These are phyloP conservation scores for Malacoctenus gilli DNA, from an alignment of 2,797 vertebrate species.

Conservation along the genomic window DNA sequence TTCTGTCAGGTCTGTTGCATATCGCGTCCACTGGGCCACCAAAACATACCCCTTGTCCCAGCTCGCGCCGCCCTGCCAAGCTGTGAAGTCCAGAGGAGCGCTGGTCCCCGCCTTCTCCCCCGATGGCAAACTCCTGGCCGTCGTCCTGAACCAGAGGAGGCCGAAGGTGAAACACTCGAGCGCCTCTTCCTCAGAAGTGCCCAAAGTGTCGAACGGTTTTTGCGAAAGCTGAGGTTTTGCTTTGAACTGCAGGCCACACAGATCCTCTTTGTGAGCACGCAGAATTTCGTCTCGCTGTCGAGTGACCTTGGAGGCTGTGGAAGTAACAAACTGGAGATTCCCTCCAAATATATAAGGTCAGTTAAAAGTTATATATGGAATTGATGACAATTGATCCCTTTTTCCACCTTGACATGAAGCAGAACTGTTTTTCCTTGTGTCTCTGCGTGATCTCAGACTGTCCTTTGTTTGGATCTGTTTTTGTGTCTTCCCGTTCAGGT, in stretches of 20 bases:
- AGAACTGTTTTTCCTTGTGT: too few relatives aligned
- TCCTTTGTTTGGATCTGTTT: too few relatives aligned
- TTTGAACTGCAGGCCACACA: slow-evolving; percentile 85
- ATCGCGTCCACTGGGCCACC: slow-evolving; percentile 84
- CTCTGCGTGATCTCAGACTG: too few relatives aligned
- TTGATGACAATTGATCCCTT: too few relatives aligned
- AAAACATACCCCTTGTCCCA: slow-evolving; percentile 79
- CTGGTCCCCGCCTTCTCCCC: slow-evolving; percentile 87
- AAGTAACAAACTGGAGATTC: slow-evolving; percentile 81
- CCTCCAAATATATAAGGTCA: slow-evolving; percentile 84
- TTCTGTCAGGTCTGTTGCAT: slow-evolving; percentile 85
- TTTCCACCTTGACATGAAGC: too few relatives aligned
- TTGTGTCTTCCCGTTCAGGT: slow-evolving; percentile 73
- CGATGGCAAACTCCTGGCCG: slow-evolving; percentile 87
- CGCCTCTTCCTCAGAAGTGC: too few relatives aligned
- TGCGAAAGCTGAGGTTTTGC: too few relatives aligned
- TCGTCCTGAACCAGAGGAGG: slow-evolving; percentile 91
- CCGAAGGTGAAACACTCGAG: slow-evolving; percentile 81
- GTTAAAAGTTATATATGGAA: neutral
- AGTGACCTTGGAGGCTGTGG: slow-evolving; percentile 91
- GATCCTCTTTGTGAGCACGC: slow-evolving; percentile 89
- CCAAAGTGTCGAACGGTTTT: too few relatives aligned
- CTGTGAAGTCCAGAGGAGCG: slow-evolving; percentile 91
- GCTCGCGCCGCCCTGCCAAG: slow-evolving; percentile 82
- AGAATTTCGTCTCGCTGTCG: slow-evolving; percentile 88